Evolutionary conservation across 2,797 vertebrate species (phyloP), one percentile per base, ranked within the genome.

Genomic region (Peromyscus attwateri): DNA sequence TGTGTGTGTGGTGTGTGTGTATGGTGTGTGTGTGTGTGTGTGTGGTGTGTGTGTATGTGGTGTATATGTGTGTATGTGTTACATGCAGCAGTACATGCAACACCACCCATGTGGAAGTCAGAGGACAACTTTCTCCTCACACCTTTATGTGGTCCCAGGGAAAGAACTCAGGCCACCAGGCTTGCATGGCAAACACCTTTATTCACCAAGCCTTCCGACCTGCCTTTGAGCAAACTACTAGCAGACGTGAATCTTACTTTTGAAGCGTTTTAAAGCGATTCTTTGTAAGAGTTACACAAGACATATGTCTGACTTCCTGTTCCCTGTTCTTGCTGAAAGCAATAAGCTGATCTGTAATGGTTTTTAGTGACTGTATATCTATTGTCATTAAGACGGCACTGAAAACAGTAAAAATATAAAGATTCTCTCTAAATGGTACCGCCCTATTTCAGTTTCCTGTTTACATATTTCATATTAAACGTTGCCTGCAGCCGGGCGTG

Each of bases 311-410:
- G 46, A 55, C 34, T 89, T 66, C 62, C 64, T 88, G 84, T 82
- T 96, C 94, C 81, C 76, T 94, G 76, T 21, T 92, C 27, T 93
- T 6, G 68, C 75, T 96, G 62, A 89, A 96, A 94, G 85, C 81
- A 73, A 92, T 10, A 94, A n/a, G 68, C 12, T 85, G 29, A 55
- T 91, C 60, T 89, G 1, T 83, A 83, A 52, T 91, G 62, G 92
- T 70, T 94, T 81, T 89, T 85, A 81, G 43, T 91, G 43, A 84
- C 34, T 16, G 34, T n/a, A 27, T 70, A 55, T 12, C 40, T 90
- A 31, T 70, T 95, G 49, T 62, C 76, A 77, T 66, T 90, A 73
- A 91, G 71, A 87, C 73, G 62, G 70, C 76, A 91, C 10, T 21
- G 84, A 95, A 71, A 43, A 83, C 68, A 57, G 57, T 49, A 60